Evolutionary conservation across 2,797 vertebrate genomes (phyloP).

Genomic region (Pseudochromis fuscus): DNA sequence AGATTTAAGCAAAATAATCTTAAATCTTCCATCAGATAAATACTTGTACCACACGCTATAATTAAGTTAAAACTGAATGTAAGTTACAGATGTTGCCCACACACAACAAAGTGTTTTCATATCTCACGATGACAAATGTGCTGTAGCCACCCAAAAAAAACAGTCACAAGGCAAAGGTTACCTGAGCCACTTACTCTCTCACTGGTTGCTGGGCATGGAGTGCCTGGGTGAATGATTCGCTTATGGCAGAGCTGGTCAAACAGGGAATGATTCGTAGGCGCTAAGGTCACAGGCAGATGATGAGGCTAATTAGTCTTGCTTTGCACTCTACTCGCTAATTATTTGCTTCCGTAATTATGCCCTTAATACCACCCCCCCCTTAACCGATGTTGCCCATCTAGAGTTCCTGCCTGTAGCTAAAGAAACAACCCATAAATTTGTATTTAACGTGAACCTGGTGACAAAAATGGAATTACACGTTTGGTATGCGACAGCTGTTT

Average conservation of each 20-base stretch:
- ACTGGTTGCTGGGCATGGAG: slow-evolving; percentile 48
- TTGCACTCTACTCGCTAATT: slow-evolving; percentile 78
- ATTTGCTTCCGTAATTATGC: slow-evolving; percentile 79
- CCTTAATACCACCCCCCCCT: slow-evolving; percentile 52
- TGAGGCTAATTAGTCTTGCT: slow-evolving; percentile 81
- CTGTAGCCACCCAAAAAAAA: slow-evolving; percentile 48
- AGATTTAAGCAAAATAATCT: neutral
- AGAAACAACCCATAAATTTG: slow-evolving; percentile 59
- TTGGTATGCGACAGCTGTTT: slow-evolving; percentile 54
- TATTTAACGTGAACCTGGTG: slow-evolving; percentile 31
- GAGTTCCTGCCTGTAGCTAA: slow-evolving; percentile 48
- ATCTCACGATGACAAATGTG: slow-evolving; percentile 40
- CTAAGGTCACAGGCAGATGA: slow-evolving; percentile 78
- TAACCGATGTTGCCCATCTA: slow-evolving; percentile 32
- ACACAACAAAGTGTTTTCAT: slow-evolving; percentile 51
- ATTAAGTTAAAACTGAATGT: neutral
- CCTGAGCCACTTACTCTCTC: slow-evolving; percentile 48
- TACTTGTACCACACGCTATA: neutral
- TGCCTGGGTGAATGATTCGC: slow-evolving; percentile 65
- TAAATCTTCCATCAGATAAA: neutral
- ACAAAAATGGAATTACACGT: slow-evolving; percentile 44
- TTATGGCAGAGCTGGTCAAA: slow-evolving; percentile 68
- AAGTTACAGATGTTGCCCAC: slow-evolving; percentile 27
- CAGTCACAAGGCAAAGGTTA: slow-evolving; percentile 56
- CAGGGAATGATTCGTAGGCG: slow-evolving; percentile 65